A percentile compares a stretch with the other conserved stretches of the same genome.
phyloP scores from a whole-genome alignment of 2,113 vertebrate genomes.

The Sorex fumeus region DNA sequence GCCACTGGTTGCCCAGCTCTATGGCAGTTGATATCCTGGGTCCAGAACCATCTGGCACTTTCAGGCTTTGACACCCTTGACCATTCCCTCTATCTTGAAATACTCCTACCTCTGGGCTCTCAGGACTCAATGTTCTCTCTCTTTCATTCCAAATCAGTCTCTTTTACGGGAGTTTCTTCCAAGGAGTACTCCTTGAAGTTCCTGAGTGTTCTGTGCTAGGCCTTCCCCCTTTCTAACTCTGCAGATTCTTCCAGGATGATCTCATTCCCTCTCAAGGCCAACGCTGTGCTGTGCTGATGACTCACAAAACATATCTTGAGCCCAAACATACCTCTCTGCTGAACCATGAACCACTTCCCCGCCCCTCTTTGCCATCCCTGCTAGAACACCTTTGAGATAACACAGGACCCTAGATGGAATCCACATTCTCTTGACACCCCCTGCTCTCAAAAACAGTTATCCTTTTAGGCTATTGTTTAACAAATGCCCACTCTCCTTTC shows the following conservation, averaged over 20 bases:
- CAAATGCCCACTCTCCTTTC: not conserved
- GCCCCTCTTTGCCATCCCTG: not conserved
- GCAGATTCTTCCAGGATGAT: not conserved
- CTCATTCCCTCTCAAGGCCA: conserved; percentile 21
- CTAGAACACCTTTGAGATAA: not conserved
- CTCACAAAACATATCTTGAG: conserved; percentile 34
- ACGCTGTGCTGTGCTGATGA: not conserved
- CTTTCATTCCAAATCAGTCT: not conserved
- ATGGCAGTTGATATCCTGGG: not conserved
- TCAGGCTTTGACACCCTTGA: not conserved
- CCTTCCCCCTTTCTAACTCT: not conserved
- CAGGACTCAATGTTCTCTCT: not conserved
- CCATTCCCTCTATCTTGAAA: not conserved
- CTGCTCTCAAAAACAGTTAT: not conserved
- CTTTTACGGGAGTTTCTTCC: conserved; percentile 9
- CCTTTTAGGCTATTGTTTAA: not conserved
- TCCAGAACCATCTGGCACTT: not conserved
- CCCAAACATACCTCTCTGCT: not conserved
- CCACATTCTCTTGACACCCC: not conserved
- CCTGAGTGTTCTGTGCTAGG: not conserved
- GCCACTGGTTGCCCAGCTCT: not conserved
- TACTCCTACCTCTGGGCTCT: not conserved
- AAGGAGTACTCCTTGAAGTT: conserved; percentile 51
- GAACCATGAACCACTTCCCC: not conserved
- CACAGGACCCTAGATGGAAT: not conserved